Conservation (phyloP, 2,888 invertebrate species). For the Hipparchia semele region DNA sequence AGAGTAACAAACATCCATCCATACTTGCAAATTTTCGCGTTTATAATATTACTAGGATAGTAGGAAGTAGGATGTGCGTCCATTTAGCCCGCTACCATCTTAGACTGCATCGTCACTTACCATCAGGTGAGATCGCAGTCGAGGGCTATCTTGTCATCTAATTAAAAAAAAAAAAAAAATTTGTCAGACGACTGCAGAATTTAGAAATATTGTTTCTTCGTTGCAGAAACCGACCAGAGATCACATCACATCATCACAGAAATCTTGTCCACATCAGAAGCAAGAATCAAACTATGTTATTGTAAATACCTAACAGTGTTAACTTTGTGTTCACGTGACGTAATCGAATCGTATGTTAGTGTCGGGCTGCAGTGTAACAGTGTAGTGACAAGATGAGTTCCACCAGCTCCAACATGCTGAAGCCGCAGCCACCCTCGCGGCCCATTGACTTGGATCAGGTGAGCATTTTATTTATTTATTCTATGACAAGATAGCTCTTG, state of each 20-base stretch:
- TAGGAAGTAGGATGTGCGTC: no score
- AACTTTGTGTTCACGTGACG: slow-evolving; percentile 64
- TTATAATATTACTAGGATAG: no score
- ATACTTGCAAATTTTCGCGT: no score
- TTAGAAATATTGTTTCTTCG: neutral
- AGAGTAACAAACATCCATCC: no score
- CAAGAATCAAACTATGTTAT: slow-evolving; percentile 52
- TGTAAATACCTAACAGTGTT: slow-evolving; percentile 51
- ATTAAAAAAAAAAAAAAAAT: no score
- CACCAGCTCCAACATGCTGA: slow-evolving; percentile 52
- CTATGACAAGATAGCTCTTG: no score
- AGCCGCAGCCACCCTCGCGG: slow-evolving; percentile 83
- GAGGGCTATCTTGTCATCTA: no score
- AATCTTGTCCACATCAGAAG: slow-evolving; percentile 1
- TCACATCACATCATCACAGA: neutral
- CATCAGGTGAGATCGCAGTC: no score
- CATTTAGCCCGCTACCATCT: no score
- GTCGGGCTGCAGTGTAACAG: slow-evolving; percentile 52
- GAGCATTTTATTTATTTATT: slow-evolving; percentile 39
- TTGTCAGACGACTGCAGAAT: no score
- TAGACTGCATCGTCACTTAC: no score
- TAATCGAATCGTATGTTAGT: slow-evolving; percentile 51
- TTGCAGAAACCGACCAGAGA: slow-evolving; percentile 14
- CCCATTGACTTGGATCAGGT: slow-evolving; percentile 91
- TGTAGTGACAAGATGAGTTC: slow-evolving; percentile 58